These are phyloP conservation scores for Phainopepla nitens DNA, from an alignment of 2,113 vertebrate species.

Conservation along the genomic window DNA sequence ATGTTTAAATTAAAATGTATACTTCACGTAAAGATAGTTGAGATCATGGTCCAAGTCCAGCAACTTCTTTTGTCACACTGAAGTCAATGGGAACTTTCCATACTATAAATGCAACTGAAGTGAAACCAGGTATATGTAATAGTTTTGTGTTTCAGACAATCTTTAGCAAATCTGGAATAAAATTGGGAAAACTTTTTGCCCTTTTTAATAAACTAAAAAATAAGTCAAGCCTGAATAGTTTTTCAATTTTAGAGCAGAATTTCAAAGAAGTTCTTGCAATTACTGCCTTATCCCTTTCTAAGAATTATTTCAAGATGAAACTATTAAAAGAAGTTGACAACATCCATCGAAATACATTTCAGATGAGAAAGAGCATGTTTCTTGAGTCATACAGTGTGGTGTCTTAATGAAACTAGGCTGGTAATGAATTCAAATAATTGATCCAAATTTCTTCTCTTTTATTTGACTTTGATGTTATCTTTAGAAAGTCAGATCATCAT, in stretches of 20 bases:
- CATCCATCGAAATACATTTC: neutral
- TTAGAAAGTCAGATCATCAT: neutral
- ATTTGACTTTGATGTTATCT: neutral
- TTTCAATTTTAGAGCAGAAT: neutral
- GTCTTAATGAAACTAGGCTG: neutral
- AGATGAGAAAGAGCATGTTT: neutral
- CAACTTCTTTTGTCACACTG: neutral
- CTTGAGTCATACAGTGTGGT: neutral
- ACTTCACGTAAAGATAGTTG: neutral
- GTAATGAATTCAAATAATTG: neutral
- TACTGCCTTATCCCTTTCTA: neutral
- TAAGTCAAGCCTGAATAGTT: neutral
- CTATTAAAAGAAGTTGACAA: neutral
- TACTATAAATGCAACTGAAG: neutral
- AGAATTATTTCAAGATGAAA: neutral
- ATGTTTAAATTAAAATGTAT: neutral
- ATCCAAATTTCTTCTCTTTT: neutral
- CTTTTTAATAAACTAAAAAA: neutral
- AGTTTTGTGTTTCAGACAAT: neutral
- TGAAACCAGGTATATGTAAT: neutral
- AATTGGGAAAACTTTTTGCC: neutral
- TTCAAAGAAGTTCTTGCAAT: neutral
- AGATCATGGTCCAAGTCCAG: neutral
- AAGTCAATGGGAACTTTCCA: neutral
- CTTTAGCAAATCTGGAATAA: neutral